These are phyloP conservation scores for Rhyacophila brunnea DNA, from an alignment of 1,140 invertebrate genomes.

Conservation along the genomic window DNA sequence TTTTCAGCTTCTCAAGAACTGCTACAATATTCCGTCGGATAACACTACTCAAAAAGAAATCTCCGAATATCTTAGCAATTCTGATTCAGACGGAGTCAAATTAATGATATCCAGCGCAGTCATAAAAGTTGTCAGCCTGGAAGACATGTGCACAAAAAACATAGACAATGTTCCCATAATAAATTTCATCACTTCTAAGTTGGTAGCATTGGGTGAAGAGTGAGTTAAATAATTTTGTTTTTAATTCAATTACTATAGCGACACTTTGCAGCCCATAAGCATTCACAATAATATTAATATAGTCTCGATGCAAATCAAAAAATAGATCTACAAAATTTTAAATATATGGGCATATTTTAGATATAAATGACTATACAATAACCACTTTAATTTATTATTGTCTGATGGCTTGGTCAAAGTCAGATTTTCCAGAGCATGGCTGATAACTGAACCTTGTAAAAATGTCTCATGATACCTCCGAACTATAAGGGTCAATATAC, in stretches of 20 bases:
- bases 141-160: slow-evolving; percentile 10
- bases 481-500: too few species aligned
- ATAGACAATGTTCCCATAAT: slow-evolving; percentile 6
- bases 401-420: too few species aligned
- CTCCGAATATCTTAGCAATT: not conserved
- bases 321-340: too few species aligned
- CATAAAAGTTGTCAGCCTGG: slow-evolving; percentile 21
- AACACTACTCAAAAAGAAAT: not conserved
- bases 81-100: slow-evolving; percentile 14
- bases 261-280: too few species aligned
- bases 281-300: too few species aligned
- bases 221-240: slow-evolving; percentile 8
- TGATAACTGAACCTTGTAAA: too few species aligned
- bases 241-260: not conserved
- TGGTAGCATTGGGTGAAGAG: slow-evolving; percentile 19
- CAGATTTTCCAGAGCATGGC: too few species aligned
- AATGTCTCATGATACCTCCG: too few species aligned
- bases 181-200: slow-evolving; percentile 15
- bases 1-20: slow-evolving; percentile 14
- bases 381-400: too few species aligned
- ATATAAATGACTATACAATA: too few species aligned
- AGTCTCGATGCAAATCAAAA: too few species aligned
- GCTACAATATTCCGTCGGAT: not conserved
- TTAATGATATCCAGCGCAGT: slow-evolving; percentile 18
- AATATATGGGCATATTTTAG: too few species aligned